Evolutionary conservation across 2,113 vertebrate species (phyloP).

Genomic region (Tretioscincus oriximinensis): DNA sequence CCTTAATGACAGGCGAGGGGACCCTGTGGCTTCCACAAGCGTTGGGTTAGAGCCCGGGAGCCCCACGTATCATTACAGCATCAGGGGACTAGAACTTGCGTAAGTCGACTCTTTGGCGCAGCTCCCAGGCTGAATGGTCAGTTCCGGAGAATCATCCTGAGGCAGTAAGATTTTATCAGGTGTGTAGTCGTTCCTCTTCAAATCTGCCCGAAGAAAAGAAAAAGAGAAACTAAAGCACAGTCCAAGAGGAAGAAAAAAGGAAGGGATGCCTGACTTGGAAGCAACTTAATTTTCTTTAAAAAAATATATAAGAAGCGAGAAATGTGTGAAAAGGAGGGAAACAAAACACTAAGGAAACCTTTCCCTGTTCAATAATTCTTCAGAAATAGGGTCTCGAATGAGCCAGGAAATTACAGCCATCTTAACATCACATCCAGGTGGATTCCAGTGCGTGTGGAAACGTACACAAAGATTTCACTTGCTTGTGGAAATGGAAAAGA

Average conservation of each 20-base stretch:
- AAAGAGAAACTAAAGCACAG: not conserved
- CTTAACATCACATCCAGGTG: too few species aligned
- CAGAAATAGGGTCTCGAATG: too few species aligned
- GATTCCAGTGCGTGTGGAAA: too few species aligned
- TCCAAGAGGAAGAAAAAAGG: too few species aligned
- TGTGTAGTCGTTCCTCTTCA: slow-evolving; percentile 96
- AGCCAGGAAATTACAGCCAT: too few species aligned
- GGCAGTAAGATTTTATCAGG: slow-evolving; percentile 90
- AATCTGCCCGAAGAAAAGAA: slow-evolving; percentile 71
- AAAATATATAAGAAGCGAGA: too few species aligned
- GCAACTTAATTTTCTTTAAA: not conserved
- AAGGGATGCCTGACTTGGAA: slow-evolving; percentile 3
- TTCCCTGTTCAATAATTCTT: too few species aligned
- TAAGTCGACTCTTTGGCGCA: slow-evolving; percentile 85
- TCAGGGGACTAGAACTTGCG: slow-evolving; percentile 84
- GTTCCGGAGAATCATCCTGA: slow-evolving; percentile 85
- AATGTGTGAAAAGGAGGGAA: not conserved
- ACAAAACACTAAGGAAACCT: too few species aligned
- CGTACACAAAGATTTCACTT: too few species aligned
- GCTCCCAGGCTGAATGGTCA: slow-evolving; percentile 78
- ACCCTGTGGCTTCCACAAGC: slow-evolving; percentile 42
- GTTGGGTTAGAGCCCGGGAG: slow-evolving; percentile 53
- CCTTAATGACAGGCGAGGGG: slow-evolving; percentile 40
- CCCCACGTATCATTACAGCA: slow-evolving; percentile 77
- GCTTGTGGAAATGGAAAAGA: too few species aligned